A percentile compares a stretch with the other conserved stretches of the same genome.
These are phyloP conservation scores for Campopleginae sp. DNA, from an alignment of 2,888 invertebrate species.

Conservation along the genomic window DNA sequence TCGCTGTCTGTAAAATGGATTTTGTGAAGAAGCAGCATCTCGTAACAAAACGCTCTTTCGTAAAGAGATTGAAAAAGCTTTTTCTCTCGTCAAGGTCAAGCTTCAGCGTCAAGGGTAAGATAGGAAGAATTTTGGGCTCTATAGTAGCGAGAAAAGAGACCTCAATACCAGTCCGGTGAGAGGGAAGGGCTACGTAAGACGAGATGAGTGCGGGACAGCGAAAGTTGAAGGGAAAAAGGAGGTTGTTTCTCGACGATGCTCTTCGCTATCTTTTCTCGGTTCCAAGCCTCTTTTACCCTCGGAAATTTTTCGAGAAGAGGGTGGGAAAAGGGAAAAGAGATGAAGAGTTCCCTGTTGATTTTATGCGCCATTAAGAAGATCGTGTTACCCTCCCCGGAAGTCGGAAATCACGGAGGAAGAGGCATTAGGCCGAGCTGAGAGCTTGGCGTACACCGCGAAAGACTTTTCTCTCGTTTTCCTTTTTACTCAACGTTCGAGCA, in stretches of 20 bases:
- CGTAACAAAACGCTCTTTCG: background rate
- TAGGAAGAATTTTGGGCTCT: conserved; percentile 10
- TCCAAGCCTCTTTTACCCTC: conserved; percentile 46
- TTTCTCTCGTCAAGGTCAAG: conserved; percentile 9
- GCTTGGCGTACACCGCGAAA: conserved; percentile 40
- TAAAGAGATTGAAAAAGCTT: background rate
- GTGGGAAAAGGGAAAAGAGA: conserved; percentile 14
- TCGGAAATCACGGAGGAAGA: conserved; percentile 77
- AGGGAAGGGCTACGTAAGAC: conserved; percentile 41
- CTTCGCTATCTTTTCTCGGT: conserved; percentile 24
- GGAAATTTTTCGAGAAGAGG: conserved; percentile 24
- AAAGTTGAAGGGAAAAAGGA: conserved; percentile 27
- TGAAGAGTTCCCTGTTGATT: conserved; percentile 73
- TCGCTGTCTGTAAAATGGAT: background rate
- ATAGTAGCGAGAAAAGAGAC: conserved; percentile 19
- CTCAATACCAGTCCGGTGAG: background rate
- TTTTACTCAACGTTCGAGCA: conserved; percentile 25
- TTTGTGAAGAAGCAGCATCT: background rate
- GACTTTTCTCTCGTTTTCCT: conserved; percentile 47
- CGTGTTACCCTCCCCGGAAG: conserved; percentile 78
- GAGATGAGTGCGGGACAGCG: conserved; percentile 34
- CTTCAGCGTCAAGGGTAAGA: conserved; percentile 2
- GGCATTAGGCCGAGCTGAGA: conserved; percentile 72
- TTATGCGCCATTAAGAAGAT: conserved; percentile 81
- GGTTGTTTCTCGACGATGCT: conserved; percentile 40